Conservation (phyloP, 2,797 vertebrate species). For the Antrozous pallidus region DNA sequence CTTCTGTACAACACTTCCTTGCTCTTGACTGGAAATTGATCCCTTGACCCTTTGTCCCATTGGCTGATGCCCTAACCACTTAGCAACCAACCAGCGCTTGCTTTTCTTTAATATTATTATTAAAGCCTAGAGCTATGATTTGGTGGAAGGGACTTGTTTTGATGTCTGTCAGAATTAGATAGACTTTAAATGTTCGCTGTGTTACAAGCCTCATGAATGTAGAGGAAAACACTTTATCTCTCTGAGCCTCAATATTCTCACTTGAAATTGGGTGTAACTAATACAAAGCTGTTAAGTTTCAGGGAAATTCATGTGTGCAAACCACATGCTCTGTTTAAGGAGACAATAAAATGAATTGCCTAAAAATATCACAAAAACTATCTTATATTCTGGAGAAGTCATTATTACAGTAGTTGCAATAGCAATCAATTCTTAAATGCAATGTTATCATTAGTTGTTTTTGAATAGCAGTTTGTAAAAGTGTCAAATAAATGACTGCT, state of each 20-base stretch:
- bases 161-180: background rate
- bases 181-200: background rate
- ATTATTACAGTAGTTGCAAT: background rate
- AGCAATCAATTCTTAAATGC: background rate
- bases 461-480: background rate
- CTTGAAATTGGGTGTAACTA: background rate
- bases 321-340: background rate
- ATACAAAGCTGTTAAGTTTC: background rate
- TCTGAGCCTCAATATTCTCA: slow-evolving; percentile 6
- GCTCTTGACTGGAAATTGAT: no score
- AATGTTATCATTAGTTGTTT: slow-evolving; percentile 24
- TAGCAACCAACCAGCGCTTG: no score
- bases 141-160: slow-evolving; percentile 34
- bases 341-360: background rate
- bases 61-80: no score
- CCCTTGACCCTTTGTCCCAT: no score
- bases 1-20: no score
- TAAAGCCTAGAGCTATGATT: background rate
- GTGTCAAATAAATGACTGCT: background rate
- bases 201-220: background rate
- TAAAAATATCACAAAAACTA: background rate
- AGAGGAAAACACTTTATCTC: background rate
- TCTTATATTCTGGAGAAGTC: slow-evolving; percentile 30
- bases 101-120: background rate
- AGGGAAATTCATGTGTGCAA: background rate